Conservation (phyloP, 1,140 invertebrate species). For the Drosophila eugracilis region DNA sequence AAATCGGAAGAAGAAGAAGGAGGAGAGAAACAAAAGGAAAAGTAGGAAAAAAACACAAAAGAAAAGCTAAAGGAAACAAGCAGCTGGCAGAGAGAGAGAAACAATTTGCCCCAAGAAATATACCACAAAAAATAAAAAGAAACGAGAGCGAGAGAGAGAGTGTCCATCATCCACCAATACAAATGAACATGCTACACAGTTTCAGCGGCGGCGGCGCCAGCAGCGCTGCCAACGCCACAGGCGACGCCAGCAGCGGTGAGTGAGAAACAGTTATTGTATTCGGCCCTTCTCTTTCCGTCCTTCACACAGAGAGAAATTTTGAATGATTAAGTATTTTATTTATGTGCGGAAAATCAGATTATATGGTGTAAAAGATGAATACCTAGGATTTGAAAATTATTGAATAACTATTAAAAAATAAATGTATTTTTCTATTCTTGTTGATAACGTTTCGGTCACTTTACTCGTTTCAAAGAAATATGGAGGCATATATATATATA, state of each 20-base stretch:
- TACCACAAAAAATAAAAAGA: constrained; percentile 19
- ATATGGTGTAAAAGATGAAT: no score
- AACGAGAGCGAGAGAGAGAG: constrained; percentile 5
- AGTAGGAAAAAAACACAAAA: constrained; percentile 5
- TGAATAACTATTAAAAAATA: not conserved
- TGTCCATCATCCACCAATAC: constrained; percentile 40
- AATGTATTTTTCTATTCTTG: no score
- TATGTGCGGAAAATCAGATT: no score
- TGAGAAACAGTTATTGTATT: constrained; percentile 45
- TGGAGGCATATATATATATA: no score
- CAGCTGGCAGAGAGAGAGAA: constrained; percentile 38
- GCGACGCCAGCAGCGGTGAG: constrained; percentile 77
- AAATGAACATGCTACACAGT: constrained; percentile 83
- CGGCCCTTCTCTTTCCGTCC: not conserved
- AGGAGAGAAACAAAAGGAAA: constrained; percentile 3
- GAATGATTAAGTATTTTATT: not conserved
- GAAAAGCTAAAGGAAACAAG: constrained; percentile 17
- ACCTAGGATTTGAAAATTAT: no score
- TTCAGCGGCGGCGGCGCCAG: constrained; percentile 69
- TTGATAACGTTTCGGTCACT: no score
- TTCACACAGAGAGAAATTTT: constrained; percentile 11
- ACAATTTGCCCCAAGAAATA: constrained; percentile 59
- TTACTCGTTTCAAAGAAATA: no score
- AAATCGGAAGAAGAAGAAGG: not conserved
- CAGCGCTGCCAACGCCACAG: constrained; percentile 57